A percentile compares a stretch with the other conserved stretches of the same genome.
Conservation (phyloP, 2,888 invertebrate genomes). For the Acrocyrtus sp. region DNA sequence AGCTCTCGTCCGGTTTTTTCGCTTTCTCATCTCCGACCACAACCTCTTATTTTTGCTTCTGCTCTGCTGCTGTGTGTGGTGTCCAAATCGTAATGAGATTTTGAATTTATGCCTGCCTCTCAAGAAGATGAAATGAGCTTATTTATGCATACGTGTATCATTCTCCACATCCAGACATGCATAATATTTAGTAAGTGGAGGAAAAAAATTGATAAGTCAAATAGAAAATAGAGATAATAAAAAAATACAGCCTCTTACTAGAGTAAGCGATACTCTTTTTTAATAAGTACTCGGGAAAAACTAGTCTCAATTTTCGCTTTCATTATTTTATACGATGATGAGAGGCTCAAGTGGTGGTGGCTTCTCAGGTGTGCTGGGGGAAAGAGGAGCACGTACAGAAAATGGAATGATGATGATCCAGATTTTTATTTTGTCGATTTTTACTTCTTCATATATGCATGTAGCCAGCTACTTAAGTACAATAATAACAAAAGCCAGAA, state of each 20-base stretch:
- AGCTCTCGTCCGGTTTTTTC: too few species aligned
- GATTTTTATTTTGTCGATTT: slow-evolving; percentile 28
- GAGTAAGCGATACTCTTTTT: slow-evolving; percentile 3
- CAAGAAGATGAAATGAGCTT: slow-evolving; percentile 17
- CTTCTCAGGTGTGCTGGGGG: too few species aligned
- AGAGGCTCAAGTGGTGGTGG: too few species aligned
- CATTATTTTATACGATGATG: too few species aligned
- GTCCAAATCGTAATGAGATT: slow-evolving; percentile 47
- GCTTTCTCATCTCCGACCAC: neutral
- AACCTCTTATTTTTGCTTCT: slow-evolving; percentile 4
- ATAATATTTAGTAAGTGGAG: too few species aligned
- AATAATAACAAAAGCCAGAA: slow-evolving; percentile 35
- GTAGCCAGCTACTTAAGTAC: too few species aligned
- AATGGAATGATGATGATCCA: slow-evolving; percentile 37
- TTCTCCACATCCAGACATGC: too few species aligned
- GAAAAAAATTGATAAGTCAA: too few species aligned
- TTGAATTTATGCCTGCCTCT: slow-evolving; percentile 41
- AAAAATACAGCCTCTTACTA: too few species aligned
- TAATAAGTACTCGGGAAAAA: neutral
- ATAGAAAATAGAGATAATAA: too few species aligned
- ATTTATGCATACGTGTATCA: slow-evolving; percentile 25
- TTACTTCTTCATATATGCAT: too few species aligned
- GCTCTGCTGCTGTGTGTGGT: slow-evolving; percentile 24
- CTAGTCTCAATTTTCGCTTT: slow-evolving; percentile 8
- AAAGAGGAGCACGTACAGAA: slow-evolving; percentile 5